Evolutionary conservation across 2,888 invertebrate species (phyloP), one percentile per base, ranked within the genome.

Genomic region (Junonia oenone): DNA sequence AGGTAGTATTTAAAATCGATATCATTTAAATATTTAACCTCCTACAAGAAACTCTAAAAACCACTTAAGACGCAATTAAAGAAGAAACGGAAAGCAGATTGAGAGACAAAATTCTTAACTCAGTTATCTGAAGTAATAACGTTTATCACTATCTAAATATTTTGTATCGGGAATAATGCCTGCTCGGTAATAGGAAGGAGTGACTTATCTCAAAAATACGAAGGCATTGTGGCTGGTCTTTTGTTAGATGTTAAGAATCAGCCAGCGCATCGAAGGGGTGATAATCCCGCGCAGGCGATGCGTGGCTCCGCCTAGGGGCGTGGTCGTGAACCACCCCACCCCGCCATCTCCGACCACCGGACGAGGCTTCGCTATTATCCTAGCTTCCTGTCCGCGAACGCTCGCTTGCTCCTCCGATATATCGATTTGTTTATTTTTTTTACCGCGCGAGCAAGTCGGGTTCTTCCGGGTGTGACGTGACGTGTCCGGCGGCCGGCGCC

Each of bases 341-440:
- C 68, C 63, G 65, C 59, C 65, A 55, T 63, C 69, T 69, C 69
- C 70, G 64, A 63, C 68, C 68, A 72, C 74, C 77, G 75, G 76
- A 76, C 74, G 73, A 72, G 72, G 69, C 75, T 74, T 84, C 83
- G 81, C 87, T 86, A 88, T 90, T 90, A 90, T 89, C 80, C 81
- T 78, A 76, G 88, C 75, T 89, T 90, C 89, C 89, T 88, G 88
- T 88, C 83, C 83, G 77, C 78, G 82, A 78, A 81, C 88, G 83
- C 88, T 78, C 84, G 89, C 81, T 75, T 83, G 72, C 72, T 79
- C 77, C 81, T 69, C 70, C 78, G 76, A 85, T 81, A 79, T 78
- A 86, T 86, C 76, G 86, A 88, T 88, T 82, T 88, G 88, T 90
- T 89, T 87, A 83, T 89, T 88, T 88, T 35, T 76, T 84, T 88